Base-by-base conservation (phyloP, 2,888 invertebrate species). In the Margaritifera margaritifera region DNA sequence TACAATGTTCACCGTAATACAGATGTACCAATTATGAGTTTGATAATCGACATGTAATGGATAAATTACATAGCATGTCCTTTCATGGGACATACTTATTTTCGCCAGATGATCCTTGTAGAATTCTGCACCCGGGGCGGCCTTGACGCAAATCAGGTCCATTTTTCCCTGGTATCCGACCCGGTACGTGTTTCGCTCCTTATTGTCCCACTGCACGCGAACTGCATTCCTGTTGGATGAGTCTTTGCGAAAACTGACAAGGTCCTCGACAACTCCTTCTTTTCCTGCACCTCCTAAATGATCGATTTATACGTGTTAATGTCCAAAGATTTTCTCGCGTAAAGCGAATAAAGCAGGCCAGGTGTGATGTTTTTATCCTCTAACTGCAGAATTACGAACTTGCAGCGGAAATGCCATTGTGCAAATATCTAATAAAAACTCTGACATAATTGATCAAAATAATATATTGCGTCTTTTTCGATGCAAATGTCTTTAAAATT, bases 111-210 rank as follows among this genome's bases (percentile, higher is more conserved):
- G 95, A 72, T 94, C 94, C 74, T 93, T 93, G 88, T 95, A 96
- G 86, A 94, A 95, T 81, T 91, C 91, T 4, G 64, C 63, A 18
- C 95, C 95, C 22, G 91, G 91, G 15, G 94, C 93, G 67, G 93
- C 92, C 84, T 93, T 92, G 25, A 94, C 91, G 86, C 93, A 94
- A 88, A 94, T 94, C 27, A 95, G 91, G 91, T 95, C 95, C 71
- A 95, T 94, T 90, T 95, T 95, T 64, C 95, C 95, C 88, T 95
- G 95, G 87, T 95, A 95, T 0, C 95, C 94, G 66, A 94, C 87
- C 75, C 94, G 90, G 90, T 95, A 95, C 58, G 95, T 95, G 88
- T 94, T 95, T 60, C 94, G 94, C 60, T 93, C 93, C 18, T 94
- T 94, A 8, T 93, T 92, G 59, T 93, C 91, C 95, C 95, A 96